phyloP scores from a whole-genome alignment of 2,797 vertebrate species.

The Pachyuromys duprasi region DNA sequence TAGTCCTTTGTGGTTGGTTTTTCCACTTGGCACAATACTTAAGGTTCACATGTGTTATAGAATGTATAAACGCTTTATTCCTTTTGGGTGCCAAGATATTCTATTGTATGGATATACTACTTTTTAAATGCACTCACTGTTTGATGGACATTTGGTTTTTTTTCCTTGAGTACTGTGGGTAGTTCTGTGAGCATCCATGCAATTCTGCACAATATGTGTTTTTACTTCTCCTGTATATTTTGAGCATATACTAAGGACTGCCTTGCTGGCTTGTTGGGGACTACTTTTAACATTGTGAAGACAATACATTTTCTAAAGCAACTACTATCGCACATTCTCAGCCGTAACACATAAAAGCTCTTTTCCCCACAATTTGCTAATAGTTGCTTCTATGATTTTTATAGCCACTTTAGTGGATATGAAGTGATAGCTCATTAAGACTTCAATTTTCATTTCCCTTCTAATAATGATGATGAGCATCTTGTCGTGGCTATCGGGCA shows the following conservation, averaged over 20 bases:
- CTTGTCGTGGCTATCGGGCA: background rate
- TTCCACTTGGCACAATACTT: background rate
- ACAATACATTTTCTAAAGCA: background rate
- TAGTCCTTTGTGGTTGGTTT: background rate
- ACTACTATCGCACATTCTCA: background rate
- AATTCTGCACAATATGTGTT: background rate
- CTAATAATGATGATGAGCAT: background rate
- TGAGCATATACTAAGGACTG: background rate
- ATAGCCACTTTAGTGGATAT: background rate
- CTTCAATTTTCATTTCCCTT: background rate
- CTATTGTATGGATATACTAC: background rate
- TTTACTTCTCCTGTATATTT: background rate
- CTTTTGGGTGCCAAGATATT: background rate
- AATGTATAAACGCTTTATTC: background rate
- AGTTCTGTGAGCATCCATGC: background rate
- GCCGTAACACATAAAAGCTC: background rate
- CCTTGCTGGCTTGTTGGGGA: background rate
- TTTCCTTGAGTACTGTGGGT: background rate
- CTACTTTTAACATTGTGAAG: background rate
- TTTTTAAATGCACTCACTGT: background rate
- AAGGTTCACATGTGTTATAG: background rate
- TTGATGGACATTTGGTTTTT: background rate
- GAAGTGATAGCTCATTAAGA: slow-evolving; percentile 7
- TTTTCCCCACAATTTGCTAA: background rate
- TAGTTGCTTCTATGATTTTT: background rate